Base-by-base conservation (phyloP, 1,140 invertebrate species). In the Megathymus violae region DNA sequence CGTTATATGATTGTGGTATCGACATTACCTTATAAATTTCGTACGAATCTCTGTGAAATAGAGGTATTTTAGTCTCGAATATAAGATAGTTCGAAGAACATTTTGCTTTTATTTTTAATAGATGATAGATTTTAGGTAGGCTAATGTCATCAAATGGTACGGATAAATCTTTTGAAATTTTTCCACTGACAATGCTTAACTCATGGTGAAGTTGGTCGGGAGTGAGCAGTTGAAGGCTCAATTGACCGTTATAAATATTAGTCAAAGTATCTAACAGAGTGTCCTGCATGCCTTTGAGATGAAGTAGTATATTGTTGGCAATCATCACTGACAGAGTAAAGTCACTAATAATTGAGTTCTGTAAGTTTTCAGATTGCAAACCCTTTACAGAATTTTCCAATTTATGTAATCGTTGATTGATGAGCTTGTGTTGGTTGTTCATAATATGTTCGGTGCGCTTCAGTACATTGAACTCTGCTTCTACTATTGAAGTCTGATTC, bases 31-130 rank as follows among this genome's bases (percentile, higher is more conserved):
- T 36, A 54, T 52, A 27, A 13, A 62, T 46, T 52, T 62, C 50
- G 11, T 19, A 54, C 27, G 10, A 36, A 22, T 52, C 61, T 34
- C 61, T 22, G 61, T 62, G 41, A 47, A 60, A 27, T 48, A 60
- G 56, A 19, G 56, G 41, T 47, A 47, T 48, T 60, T 60, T 60
- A 5, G 43, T 60, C 47, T 60, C 43, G 38, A 60, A 60, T 38
- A 60, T 5, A 14, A 60, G 41, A 15, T 48, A 60, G 22, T 60
- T 47, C 6, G 56, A 46, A 1, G 56, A 36, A 14, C 46, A 36
- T 50, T 14, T 59, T 41, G 56, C 56, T 17, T 59, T 59, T 17
- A 47, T 3, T 36, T 59, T 59, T 46, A 59, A 36, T 16, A 59
- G 34, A 52, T 62, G 48, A 52, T 62, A 62, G 16, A 46, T 52